phyloP scores from a whole-genome alignment of 2,888 invertebrate genomes.

The Drosophila helvetica region DNA sequence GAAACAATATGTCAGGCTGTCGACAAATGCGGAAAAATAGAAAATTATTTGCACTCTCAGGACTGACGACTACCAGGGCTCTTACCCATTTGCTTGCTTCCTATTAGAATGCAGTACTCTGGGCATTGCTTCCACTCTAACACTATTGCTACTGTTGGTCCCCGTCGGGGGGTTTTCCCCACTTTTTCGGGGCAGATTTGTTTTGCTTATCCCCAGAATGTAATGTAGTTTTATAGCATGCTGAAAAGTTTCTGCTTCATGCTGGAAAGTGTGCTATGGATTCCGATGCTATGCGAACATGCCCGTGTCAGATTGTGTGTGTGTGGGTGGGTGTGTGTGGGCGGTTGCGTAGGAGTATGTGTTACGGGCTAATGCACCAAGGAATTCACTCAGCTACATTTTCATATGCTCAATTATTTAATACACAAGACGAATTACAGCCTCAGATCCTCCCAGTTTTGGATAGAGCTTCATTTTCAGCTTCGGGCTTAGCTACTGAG shows the following conservation, averaged over 20 bases:
- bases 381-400: slow-evolving; percentile 65
- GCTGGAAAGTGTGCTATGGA: slow-evolving; percentile 59
- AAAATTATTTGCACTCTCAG: slow-evolving; percentile 57
- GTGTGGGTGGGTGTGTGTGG: slow-evolving; percentile 11
- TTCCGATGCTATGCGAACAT: slow-evolving; percentile 13
- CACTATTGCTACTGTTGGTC: too few species aligned
- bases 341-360: slow-evolving; percentile 12
- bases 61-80: slow-evolving; percentile 32
- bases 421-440: slow-evolving; percentile 50
- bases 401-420: slow-evolving; percentile 73
- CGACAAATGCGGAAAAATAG: slow-evolving; percentile 19
- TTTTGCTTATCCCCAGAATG: slow-evolving; percentile 71
- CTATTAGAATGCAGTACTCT: slow-evolving; percentile 59
- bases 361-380: slow-evolving; percentile 47
- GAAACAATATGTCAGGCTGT: slow-evolving; percentile 54
- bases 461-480: slow-evolving; percentile 10
- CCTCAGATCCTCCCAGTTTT: slow-evolving; percentile 26
- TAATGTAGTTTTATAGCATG: slow-evolving; percentile 72
- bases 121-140: slow-evolving; percentile 6
- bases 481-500: slow-evolving; percentile 12
- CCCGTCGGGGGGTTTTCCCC: neutral
- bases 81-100: slow-evolving; percentile 17
- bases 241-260: slow-evolving; percentile 61
- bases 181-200: slow-evolving; percentile 54
- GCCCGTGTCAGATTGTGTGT: neutral